Evolutionary conservation across 2,113 vertebrate species (phyloP).

Genomic region (Grammomys surdaster): DNA sequence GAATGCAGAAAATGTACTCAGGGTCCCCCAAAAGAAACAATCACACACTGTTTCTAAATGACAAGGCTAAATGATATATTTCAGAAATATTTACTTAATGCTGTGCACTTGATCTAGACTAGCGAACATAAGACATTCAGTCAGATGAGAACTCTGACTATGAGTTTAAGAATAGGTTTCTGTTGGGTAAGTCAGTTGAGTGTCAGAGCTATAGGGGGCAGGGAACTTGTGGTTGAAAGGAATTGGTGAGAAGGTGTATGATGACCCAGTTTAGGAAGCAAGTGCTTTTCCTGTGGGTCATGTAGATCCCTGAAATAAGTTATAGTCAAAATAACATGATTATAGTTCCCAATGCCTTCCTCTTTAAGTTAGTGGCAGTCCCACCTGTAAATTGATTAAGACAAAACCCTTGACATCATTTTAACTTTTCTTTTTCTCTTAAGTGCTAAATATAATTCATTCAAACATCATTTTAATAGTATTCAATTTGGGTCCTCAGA

Average conservation of each 20-base stretch:
- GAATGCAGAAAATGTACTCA: too few relatives aligned
- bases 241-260: neutral
- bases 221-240: neutral
- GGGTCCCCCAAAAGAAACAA: neutral
- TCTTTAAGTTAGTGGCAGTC: neutral
- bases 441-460: too few relatives aligned
- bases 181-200: neutral
- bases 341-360: neutral
- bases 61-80: neutral
- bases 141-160: conserved; percentile 57
- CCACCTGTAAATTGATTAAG: neutral
- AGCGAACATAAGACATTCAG: neutral
- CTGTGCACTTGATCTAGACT: neutral
- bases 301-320: neutral
- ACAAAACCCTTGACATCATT: neutral
- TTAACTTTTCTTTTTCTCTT: neutral
- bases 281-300: neutral
- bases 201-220: too few relatives aligned
- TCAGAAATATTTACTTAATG: neutral
- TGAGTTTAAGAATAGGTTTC: conserved; percentile 52
- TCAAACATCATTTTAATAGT: neutral
- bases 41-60: neutral
- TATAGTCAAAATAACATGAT: neutral
- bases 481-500: fast-evolving
- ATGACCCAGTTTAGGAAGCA: neutral